Percentiles rank a stretch among this genome's conserved stretches.
phyloP scores from a whole-genome alignment of 2,888 invertebrate genomes.

The Lepeophtheirus nordmannii region DNA sequence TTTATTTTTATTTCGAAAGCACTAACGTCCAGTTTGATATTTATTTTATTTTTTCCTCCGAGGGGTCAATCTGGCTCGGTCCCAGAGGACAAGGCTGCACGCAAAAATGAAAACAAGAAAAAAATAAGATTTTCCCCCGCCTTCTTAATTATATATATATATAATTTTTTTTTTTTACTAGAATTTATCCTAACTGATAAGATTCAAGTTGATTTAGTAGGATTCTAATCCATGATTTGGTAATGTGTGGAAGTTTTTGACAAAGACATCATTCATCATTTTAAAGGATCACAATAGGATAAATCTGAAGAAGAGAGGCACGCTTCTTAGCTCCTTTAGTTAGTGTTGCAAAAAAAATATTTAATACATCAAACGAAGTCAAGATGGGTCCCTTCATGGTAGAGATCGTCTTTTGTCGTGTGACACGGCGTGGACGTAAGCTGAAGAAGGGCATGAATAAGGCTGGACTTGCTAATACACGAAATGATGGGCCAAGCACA shows the following conservation, averaged over 20 bases:
- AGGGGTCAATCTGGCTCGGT: slow-evolving; percentile 1
- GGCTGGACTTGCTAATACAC: neutral
- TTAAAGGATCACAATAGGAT: neutral
- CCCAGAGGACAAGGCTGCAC: slow-evolving; percentile 4
- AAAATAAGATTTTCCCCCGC: neutral
- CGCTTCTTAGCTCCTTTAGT: neutral
- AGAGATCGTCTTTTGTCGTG: slow-evolving; percentile 25
- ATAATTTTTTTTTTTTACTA: neutral
- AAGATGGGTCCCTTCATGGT: slow-evolving; percentile 25
- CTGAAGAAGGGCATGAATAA: slow-evolving; percentile 21
- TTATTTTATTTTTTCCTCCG: neutral
- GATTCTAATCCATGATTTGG: neutral
- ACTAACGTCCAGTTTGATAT: slow-evolving; percentile 2
- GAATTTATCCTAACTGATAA: neutral
- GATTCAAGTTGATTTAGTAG: neutral
- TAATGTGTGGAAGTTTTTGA: neutral
- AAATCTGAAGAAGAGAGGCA: neutral
- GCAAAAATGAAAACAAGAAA: neutral
- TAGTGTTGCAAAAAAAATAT: neutral
- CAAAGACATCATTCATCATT: neutral
- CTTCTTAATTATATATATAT: neutral
- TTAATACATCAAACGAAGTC: neutral
- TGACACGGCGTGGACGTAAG: slow-evolving; percentile 24
- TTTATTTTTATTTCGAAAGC: neutral
- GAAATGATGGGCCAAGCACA: slow-evolving; percentile 19